Base-by-base conservation (phyloP, 2,888 invertebrate species). In the Malachius bipustulatus region DNA sequence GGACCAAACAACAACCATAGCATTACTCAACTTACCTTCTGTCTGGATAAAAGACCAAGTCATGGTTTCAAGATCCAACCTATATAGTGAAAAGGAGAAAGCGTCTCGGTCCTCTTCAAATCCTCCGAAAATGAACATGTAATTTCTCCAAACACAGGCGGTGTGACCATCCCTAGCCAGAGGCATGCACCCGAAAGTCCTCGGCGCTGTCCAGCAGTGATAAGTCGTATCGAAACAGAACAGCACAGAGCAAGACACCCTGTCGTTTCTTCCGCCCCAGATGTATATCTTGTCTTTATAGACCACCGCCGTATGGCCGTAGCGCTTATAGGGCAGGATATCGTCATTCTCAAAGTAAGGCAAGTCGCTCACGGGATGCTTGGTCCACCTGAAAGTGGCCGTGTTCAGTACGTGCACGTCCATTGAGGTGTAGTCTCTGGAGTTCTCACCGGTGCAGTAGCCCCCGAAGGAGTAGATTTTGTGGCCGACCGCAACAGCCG, bases 251-350 rank as follows among this genome's bases (percentile, higher is more conserved):
- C 87, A 89, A 4, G 87, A 78, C 16, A 75, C 73, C 47, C 73
- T 73, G 59, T 93, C 90, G 59, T 91, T 91, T 43, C 91, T 70
- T 2, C 93, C 93, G 32, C 94, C 93, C 89, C 90, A 94, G 50
- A 94, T 73, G 54, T 82, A 88, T 9, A 84, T 77, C 60, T 77
- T 78, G 30, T 80, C 73, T 26, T 73, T 72, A 57, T 82, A 80
- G 0, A 77, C 76, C 2, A 89, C 83, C 30, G 83, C 83, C n/a
- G 91, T 84, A 57, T 94, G 93, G 0, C 93, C 93, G 63, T 93
- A 94, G 46, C 87, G 71, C 62, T 87, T 85, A 56, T 81, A 85
- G 0, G 87, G 88, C 30, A 75, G 68, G 30, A 68, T 63, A 42
- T 62, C 60, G 41, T 61, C 62, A 42, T 63, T 59, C 46, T 61